Evolutionary conservation across 2,888 invertebrate genomes (phyloP), one percentile per base, ranked within the genome.

Genomic region (Alloplasta piceator): DNA sequence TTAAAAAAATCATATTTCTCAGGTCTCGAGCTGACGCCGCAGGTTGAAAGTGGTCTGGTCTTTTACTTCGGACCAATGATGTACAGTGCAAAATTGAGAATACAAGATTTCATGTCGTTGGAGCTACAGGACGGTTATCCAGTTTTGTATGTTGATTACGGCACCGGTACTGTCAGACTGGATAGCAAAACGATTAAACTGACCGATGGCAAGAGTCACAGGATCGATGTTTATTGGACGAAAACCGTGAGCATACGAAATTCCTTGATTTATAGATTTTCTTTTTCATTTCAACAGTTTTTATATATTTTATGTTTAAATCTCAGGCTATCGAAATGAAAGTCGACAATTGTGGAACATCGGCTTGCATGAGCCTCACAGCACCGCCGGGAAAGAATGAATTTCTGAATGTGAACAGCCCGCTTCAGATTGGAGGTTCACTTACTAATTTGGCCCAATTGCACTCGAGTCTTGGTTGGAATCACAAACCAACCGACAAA

Each of bases 21-120:
- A 91, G 91, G 90, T 36, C 91, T 99, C 76, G 96, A 97, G 84
- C 94, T 99, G 86, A 94, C 96, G 52, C 96, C 99, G 0, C 94
- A 95, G 85, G 93, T 94, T 38, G 95, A 95, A 56, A 95, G 96
- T 92, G 98, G 98, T 3, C 93, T 99, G 7, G 94, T 99, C 50
- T 96, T 99, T 92, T 99, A 98, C 91, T 94, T 97, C 89, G 99
- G 99, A 0, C 99, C 99, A 0, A 92, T 96, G 87, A 93, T 92
- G 82, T 93, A 94, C 85, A 95, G 95, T 89, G 94, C 94, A 0
- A 92, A 94, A 61, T 91, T 95, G 72, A 94, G 95, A 76, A 94
- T 96, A 12, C 95, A 94, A 94, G 99, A 99, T 93, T 99, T 98
- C 92, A 95, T 99, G 93, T 95, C 98, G 0, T 92, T 99, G 82